Percentiles rank a stretch among this genome's conserved stretches.
Conservation (phyloP, 92 coral and sea anemone species). For the Siderastrea radians region DNA sequence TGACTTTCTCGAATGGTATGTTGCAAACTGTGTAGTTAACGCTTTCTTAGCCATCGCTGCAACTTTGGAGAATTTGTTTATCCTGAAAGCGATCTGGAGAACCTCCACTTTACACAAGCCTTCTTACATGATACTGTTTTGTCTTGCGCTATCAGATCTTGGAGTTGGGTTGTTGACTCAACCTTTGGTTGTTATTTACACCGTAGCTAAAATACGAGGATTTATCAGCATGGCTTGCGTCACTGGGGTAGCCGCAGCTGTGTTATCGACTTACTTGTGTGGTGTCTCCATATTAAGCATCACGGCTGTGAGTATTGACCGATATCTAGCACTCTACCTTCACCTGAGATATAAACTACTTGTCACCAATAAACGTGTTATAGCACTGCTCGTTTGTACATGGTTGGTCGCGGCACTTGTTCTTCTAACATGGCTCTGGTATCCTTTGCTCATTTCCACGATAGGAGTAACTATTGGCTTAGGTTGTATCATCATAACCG, state of each 20-base stretch:
- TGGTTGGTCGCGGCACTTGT: conserved; percentile 17
- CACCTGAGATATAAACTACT: conserved; percentile 33
- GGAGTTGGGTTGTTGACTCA: conserved; percentile 16
- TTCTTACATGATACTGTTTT: neutral
- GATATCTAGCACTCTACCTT: conserved; percentile 29
- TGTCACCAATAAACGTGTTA: conserved; percentile 33
- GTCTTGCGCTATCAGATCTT: conserved; percentile 17
- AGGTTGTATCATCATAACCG: conserved; percentile 8
- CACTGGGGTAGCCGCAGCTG: neutral
- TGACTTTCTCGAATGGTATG: conserved; percentile 12
- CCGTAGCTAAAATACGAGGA: conserved; percentile 32
- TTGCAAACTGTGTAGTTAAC: neutral
- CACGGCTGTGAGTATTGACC: conserved; percentile 17
- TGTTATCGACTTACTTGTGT: conserved; percentile 25
- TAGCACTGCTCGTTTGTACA: conserved; percentile 4
- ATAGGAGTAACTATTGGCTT: conserved; percentile 5
- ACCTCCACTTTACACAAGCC: neutral
- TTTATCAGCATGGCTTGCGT: conserved; percentile 15
- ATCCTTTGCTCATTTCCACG: neutral
- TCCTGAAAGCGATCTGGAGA: conserved; percentile 18
- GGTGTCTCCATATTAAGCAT: conserved; percentile 30
- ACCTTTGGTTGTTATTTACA: neutral
- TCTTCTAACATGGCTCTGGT: conserved; percentile 13
- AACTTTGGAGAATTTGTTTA: neutral
- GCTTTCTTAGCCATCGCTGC: conserved; percentile 14